Evolutionary conservation across 2,888 invertebrate genomes (phyloP), one percentile per base, ranked within the genome.

Genomic region (Cloeon dipterum): DNA sequence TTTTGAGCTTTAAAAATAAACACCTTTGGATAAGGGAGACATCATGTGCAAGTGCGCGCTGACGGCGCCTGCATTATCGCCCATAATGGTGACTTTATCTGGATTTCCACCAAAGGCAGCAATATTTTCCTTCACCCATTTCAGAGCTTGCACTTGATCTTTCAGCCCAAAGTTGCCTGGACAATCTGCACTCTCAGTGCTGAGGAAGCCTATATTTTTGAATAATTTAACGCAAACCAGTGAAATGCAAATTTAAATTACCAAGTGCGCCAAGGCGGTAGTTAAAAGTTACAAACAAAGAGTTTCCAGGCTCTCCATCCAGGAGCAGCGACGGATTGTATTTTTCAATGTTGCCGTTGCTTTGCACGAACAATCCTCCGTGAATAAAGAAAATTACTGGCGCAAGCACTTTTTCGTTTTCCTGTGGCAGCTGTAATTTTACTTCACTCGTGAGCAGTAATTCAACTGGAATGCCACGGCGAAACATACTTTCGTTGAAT

Each of bases 31-130:
- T 13, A 33, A 23, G 5, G 34, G 38, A 8, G 38, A 33, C 23
- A 38, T n/a, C 8, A 33, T 33, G 26, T 38, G 38, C 10, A 38
- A 23, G 26, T 38, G 38, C 10, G 38, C 23, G 26, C 38, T 38
- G 7, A 38, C 17, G 4, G 38, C 38, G 11, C 38, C 38, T 25
- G 38, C 34, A 23, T 38, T 33, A 19, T 32, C 32, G 20, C 38
- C 38, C 33, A 32, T 33, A 7, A 38, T 17, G 10, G 38, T 34
- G 10, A 38, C 26, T 13, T 19, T 18, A n/a, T 21, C 17, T 19
- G 38, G 38, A 25, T 38, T 34, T 7, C 38, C 38, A 19, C 38
- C 38, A 26, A 38, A 38, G 10, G 32, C 33, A n/a, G 34, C 38
- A 19, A 38, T 38, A 23, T 38, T 38, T 4, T 26, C 13, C 26